phyloP scores from a whole-genome alignment of 2,888 invertebrate genomes.

The Coecobrya sp. region DNA sequence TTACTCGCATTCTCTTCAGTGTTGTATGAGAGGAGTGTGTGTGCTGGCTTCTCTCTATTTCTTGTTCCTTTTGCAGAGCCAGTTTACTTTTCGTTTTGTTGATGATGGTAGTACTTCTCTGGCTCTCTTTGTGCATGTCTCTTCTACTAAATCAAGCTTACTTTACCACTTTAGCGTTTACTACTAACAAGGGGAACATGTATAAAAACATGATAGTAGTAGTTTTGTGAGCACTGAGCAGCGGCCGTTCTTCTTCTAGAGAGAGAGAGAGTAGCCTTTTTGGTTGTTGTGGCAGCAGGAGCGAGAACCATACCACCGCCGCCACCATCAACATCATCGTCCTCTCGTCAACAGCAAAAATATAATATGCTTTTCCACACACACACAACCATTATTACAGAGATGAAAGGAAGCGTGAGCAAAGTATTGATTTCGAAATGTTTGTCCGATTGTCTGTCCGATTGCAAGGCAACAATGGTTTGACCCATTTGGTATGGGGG shows the following conservation, averaged over 20 bases:
- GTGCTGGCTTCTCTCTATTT: background rate
- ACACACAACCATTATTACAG: background rate
- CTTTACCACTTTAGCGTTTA: background rate
- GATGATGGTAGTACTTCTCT: background rate
- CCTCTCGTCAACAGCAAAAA: too few species aligned
- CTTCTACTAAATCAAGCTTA: constrained; percentile 48
- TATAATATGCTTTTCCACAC: constrained; percentile 29
- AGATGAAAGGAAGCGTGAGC: too few species aligned
- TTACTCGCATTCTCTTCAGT: constrained; percentile 1
- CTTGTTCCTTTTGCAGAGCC: background rate
- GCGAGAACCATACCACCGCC: too few species aligned
- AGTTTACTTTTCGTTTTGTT: constrained; percentile 53
- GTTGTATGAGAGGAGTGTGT: background rate
- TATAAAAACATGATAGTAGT: background rate
- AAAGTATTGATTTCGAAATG: too few species aligned
- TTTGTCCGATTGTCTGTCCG: too few species aligned
- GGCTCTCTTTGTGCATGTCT: background rate
- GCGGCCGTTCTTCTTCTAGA: constrained; percentile 43
- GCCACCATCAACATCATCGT: background rate
- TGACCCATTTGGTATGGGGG: too few species aligned
- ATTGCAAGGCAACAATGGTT: too few species aligned
- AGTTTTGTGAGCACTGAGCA: background rate
- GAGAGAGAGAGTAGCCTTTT: constrained; percentile 42
- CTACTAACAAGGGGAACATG: constrained; percentile 6
- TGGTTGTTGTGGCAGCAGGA: constrained; percentile 48